Conservation (phyloP, 2,888 invertebrate genomes). For the Lasius fuliginosus region DNA sequence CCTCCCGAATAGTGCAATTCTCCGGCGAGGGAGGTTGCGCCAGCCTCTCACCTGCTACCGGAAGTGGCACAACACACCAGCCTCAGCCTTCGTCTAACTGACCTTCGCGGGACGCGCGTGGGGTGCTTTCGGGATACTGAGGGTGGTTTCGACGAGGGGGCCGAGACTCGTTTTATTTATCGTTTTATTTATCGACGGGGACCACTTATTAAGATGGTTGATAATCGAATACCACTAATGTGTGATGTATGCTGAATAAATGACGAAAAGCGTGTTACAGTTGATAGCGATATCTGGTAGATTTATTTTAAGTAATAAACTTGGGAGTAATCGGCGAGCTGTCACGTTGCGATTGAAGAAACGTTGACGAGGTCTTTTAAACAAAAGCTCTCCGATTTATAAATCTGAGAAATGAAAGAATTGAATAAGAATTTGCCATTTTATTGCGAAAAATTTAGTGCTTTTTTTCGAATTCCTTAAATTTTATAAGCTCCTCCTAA, state of each 20-base stretch:
- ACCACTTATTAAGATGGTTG: neutral
- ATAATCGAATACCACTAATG: neutral
- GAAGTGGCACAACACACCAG: conserved; percentile 75
- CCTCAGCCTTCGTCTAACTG: conserved; percentile 75
- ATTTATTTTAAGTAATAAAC: conserved; percentile 17
- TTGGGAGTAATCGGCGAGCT: conserved; percentile 23
- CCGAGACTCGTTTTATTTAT: conserved; percentile 6
- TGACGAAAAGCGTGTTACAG: neutral
- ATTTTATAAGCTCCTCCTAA: neutral
- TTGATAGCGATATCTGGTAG: neutral
- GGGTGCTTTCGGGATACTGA: conserved; percentile 17
- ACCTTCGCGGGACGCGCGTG: conserved; percentile 26
- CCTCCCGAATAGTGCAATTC: conserved; percentile 87
- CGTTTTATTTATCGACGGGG: too few species aligned
- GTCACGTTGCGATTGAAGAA: conserved; percentile 8
- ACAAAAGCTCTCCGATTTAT: neutral
- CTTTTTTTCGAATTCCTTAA: neutral
- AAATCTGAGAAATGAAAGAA: neutral
- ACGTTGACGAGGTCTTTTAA: neutral
- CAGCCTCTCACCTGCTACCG: conserved; percentile 83
- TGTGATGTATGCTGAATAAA: neutral
- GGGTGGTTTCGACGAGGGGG: neutral
- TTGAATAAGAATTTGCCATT: neutral
- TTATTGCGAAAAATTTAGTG: neutral
- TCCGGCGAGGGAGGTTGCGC: conserved; percentile 86